A percentile compares a stretch with the other conserved stretches of the same genome.
phyloP scores from a whole-genome alignment of 2,797 vertebrate genomes.

The Pseudochirops cupreus region DNA sequence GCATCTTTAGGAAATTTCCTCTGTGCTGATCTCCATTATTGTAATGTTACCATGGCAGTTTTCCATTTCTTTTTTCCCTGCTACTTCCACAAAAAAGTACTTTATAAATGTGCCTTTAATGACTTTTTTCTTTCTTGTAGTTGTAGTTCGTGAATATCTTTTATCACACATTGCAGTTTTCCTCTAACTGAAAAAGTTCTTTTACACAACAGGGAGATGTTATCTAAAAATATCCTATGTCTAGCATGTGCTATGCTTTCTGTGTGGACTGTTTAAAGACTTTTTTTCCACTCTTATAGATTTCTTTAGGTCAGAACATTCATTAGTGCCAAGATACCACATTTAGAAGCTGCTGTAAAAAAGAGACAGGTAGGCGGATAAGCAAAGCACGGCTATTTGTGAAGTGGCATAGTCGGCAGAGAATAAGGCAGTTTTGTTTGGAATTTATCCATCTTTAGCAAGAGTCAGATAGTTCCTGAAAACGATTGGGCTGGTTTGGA shows the following conservation, averaged over 20 bases:
- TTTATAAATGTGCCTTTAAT: not conserved
- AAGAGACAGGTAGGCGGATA: slow-evolving; percentile 12
- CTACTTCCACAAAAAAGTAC: not conserved
- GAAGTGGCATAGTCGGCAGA: not conserved
- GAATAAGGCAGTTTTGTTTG: slow-evolving; percentile 33
- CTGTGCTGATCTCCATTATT: not conserved
- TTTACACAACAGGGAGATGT: not conserved
- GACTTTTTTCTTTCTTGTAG: not conserved
- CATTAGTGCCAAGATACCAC: not conserved
- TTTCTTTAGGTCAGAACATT: slow-evolving; percentile 15
- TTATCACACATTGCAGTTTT: not conserved
- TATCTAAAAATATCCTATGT: slow-evolving; percentile 12
- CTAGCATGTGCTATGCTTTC: not conserved
- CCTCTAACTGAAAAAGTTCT: not conserved
- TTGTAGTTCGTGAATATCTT: slow-evolving; percentile 6
- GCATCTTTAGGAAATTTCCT: not conserved
- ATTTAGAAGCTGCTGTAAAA: slow-evolving; percentile 13
- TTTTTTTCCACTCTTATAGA: slow-evolving; percentile 5
- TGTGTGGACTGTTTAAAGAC: not conserved
- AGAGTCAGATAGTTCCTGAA: not conserved
- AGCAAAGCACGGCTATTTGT: not conserved
- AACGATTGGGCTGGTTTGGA: slow-evolving; percentile 2
- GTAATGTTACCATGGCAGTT: not conserved
- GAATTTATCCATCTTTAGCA: slow-evolving; percentile 42
- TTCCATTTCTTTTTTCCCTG: not conserved